These are phyloP conservation scores for Megalops cyprinoides DNA, from an alignment of 2,797 vertebrate species.

Conservation along the genomic window DNA sequence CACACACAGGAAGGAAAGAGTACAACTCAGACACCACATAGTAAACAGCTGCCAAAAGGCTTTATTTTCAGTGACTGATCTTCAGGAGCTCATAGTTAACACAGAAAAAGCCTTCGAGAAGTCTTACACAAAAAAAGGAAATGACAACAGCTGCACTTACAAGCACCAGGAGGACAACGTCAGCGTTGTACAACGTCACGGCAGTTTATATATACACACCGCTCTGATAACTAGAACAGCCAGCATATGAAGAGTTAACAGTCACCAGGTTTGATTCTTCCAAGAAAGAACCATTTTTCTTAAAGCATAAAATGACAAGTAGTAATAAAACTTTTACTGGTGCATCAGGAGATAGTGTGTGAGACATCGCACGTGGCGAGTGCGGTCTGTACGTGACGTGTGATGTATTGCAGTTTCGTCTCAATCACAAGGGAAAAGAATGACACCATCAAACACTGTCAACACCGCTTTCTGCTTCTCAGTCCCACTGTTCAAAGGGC, in stretches of 20 bases:
- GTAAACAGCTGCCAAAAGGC: slow-evolving; percentile 76
- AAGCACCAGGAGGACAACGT: slow-evolving; percentile 65
- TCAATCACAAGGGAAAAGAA: slow-evolving; percentile 43
- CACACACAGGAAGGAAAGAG: slow-evolving; percentile 29
- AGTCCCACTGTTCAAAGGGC: neutral
- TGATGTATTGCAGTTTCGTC: slow-evolving; percentile 52
- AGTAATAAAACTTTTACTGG: slow-evolving; percentile 57
- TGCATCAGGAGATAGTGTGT: slow-evolving; percentile 55
- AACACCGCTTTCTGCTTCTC: slow-evolving; percentile 19
- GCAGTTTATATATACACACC: slow-evolving; percentile 65
- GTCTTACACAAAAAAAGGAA: slow-evolving; percentile 64
- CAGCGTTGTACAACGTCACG: slow-evolving; percentile 71
- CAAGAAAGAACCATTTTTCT: slow-evolving; percentile 54
- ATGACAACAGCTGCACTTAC: slow-evolving; percentile 75
- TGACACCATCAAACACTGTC: slow-evolving; percentile 38
- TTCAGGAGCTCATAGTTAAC: slow-evolving; percentile 38
- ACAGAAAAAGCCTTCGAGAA: slow-evolving; percentile 38
- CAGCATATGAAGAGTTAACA: slow-evolving; percentile 67
- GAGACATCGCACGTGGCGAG: slow-evolving; percentile 61
- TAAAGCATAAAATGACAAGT: slow-evolving; percentile 51
- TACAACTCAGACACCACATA: slow-evolving; percentile 45
- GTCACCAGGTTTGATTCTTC: slow-evolving; percentile 68
- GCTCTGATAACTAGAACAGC: slow-evolving; percentile 53
- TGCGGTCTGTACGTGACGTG: slow-evolving; percentile 46
- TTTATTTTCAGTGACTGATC: slow-evolving; percentile 68